Conservation (phyloP, 2,888 invertebrate species). For the Steinernema carpocapsae region DNA sequence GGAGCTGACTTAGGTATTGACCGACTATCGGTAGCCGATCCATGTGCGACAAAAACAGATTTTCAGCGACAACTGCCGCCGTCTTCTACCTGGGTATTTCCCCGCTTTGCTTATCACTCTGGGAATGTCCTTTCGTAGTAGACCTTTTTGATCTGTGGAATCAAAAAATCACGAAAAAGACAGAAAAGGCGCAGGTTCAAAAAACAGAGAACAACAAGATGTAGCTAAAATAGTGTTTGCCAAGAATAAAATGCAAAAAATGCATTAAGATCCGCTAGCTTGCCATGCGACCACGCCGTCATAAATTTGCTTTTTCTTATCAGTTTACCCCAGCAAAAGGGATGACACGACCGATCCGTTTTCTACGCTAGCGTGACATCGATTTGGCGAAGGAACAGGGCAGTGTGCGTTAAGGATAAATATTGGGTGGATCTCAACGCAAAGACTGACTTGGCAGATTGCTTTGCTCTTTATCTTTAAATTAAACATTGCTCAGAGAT, state of each 20-base stretch:
- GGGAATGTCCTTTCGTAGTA: neutral
- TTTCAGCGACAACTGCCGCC: too few species aligned
- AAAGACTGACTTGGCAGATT: too few species aligned
- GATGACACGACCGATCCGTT: conserved; percentile 6
- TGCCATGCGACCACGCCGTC: conserved; percentile 1
- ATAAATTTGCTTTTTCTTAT: conserved; percentile 1
- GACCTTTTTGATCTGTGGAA: neutral
- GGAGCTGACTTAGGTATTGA: too few species aligned
- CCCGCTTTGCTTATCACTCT: neutral
- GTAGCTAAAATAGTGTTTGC: too few species aligned
- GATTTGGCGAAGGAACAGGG: neutral
- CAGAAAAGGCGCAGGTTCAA: too few species aligned
- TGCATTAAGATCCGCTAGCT: neutral
- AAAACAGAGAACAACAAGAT: too few species aligned
- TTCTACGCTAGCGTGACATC: conserved; percentile 5
- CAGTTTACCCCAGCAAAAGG: neutral
- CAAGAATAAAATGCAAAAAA: too few species aligned
- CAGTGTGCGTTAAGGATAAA: neutral
- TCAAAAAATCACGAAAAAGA: neutral
- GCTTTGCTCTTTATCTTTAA: too few species aligned
- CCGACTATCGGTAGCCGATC: too few species aligned
- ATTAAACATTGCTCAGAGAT: too few species aligned
- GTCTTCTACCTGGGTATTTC: too few species aligned
- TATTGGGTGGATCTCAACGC: neutral
- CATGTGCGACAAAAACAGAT: too few species aligned